Base-by-base conservation (phyloP, 2,797 vertebrate species). In the Choloepus didactylus region DNA sequence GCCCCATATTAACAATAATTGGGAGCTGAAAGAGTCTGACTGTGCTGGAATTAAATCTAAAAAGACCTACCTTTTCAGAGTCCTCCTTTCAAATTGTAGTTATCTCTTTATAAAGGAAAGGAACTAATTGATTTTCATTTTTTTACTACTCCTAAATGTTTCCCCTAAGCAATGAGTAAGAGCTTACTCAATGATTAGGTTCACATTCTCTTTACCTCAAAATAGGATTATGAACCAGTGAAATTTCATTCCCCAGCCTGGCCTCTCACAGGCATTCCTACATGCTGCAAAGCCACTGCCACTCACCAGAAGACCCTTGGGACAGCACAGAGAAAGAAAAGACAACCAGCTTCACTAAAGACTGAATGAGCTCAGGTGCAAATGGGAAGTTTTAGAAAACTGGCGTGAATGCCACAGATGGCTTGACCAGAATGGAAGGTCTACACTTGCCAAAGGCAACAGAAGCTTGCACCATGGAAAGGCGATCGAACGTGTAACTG, bases 41-140 rank as follows among this genome's bases (percentile, higher is more conserved):
- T 87, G 9, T 59, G 41, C 60, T 85, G 44, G 29, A 91, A 95
- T 83, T 73, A 86, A 92, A 91, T 29, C 11, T 56, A 70, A 89
- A 29, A 80, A 67, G 38, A 93, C 25, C 6, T 91, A 35, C 51
- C 35, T 72, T 83, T 87, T 41, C 35, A 80, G n/a, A 95, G 87
- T 9, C 44, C 1, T 59, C 7, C 12, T 93, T 92, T 92, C 27
- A 62, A 95, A 91, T 79, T 87, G 49, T 70, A 75, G 27, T 80
- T 79, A 54, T 25, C 0, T 81, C 8, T 69, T 84, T 93, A 73
- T 70, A 93, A 88, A 44, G 29, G 60, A 70, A 80, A 69, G 5
- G 11, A 94, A 64, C 9, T 46, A 9, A 41, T 11, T 79, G 66
- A 79, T 19, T 75, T 60, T 82, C 64, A 38, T 14, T 84, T 49